These are phyloP conservation scores for Campoplex nolae DNA, from an alignment of 2,888 invertebrate species.

Conservation along the genomic window DNA sequence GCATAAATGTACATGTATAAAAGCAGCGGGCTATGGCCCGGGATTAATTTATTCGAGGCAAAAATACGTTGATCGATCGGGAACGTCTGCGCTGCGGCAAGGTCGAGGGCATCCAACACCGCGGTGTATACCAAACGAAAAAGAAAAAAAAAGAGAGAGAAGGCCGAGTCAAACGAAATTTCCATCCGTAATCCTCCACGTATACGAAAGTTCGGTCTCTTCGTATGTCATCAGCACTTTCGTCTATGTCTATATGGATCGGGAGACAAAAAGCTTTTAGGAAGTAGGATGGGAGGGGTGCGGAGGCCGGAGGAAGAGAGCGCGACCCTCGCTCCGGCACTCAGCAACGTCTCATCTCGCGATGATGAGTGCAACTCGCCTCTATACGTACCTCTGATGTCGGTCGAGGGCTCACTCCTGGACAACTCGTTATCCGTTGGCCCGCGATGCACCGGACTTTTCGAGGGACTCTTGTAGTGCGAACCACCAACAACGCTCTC, in stretches of 20 bases:
- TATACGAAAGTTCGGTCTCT: slow-evolving; percentile 4
- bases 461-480: slow-evolving; percentile 78
- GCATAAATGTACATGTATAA: background rate
- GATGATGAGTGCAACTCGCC: background rate
- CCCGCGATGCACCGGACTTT: slow-evolving; percentile 73
- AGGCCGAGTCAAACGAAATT: slow-evolving; percentile 31
- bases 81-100: slow-evolving; percentile 65
- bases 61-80: slow-evolving; percentile 76
- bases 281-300: background rate
- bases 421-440: slow-evolving; percentile 78
- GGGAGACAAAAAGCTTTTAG: slow-evolving; percentile 41
- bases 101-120: slow-evolving; percentile 72
- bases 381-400: slow-evolving; percentile 78
- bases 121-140: background rate
- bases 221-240: background rate
- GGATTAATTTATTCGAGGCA: slow-evolving; percentile 76
- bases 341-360: slow-evolving; percentile 26
- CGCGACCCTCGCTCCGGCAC: background rate
- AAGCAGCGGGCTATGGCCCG: slow-evolving; percentile 56
- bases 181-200: slow-evolving; percentile 44
- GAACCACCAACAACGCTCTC: slow-evolving; percentile 70
- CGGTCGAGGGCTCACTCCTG: slow-evolving; percentile 81
- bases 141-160: background rate
- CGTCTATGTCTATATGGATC: slow-evolving; percentile 6
- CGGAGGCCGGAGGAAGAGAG: background rate